phyloP scores from a whole-genome alignment of 2,113 vertebrate species.

The Galemys pyrenaicus region DNA sequence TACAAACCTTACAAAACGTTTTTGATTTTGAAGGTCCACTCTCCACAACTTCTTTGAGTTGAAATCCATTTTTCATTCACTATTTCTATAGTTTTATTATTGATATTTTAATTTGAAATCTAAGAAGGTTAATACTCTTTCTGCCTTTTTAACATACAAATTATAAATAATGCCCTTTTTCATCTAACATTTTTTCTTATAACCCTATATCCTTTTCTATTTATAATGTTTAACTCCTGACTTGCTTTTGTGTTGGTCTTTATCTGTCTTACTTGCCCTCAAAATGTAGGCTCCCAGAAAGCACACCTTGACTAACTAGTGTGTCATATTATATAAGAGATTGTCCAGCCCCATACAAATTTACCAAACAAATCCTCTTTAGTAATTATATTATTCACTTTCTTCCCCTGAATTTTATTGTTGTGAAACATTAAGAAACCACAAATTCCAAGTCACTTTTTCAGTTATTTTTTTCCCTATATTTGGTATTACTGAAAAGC shows the following conservation, averaged over 20 bases:
- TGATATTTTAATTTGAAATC: constrained; percentile 24
- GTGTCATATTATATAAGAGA: constrained; percentile 25
- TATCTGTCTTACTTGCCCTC: background rate
- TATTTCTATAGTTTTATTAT: background rate
- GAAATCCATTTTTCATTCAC: background rate
- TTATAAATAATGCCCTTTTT: background rate
- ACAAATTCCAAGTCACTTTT: background rate
- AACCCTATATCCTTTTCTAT: background rate
- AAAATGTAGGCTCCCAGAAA: background rate
- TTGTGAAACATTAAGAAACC: background rate
- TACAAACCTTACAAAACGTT: background rate
- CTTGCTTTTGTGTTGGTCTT: background rate
- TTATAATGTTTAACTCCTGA: background rate
- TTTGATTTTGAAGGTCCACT: background rate
- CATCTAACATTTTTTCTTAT: background rate
- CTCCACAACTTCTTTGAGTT: background rate
- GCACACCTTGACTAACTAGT: background rate
- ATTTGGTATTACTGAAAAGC: constrained; percentile 20
- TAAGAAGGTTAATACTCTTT: background rate
- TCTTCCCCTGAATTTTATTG: background rate
- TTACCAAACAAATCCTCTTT: background rate
- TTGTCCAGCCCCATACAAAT: background rate
- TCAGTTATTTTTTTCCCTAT: background rate
- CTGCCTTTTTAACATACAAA: background rate
- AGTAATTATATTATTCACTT: background rate